Base-by-base conservation (phyloP, 2,797 vertebrate genomes). In the Perodicticus potto region DNA sequence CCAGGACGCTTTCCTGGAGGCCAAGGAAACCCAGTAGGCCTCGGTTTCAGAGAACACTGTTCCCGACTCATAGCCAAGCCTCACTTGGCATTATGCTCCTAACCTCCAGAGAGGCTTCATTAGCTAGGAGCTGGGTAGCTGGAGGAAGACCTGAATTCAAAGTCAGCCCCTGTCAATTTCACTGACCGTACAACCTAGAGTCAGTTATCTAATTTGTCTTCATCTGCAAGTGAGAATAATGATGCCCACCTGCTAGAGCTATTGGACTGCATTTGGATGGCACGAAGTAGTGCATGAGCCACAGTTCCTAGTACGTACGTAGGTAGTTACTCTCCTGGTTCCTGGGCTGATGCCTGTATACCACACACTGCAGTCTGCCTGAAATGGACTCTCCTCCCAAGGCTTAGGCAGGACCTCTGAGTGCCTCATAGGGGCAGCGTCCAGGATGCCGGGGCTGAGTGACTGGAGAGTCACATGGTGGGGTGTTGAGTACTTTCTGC, bases 301-400 rank as follows among this genome's bases (percentile, higher is more conserved):
- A 49, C 43, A 19, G 25, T 40, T 22, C 45, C 37, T 0, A 22
- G 59, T 32, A 1, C 27, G 1, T 10, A 16, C 3, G 40, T 40
- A 40, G 25, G 11, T 7, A 34, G 73, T 55, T 6, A 2, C 43
- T 7, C 40, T 88, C 53, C 23, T 27, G 3, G 27, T 14, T 20
- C 49, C 72, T 40, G 16, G 20, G 69, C 57, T 14, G 5, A 2
- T 0, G 0, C 19, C 80, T n/a, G 0, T 7, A 3, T 7, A 0
- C 2, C 29, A 27, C 16, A 1, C 45, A 9, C 25, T 34, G 8
- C n/a, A 5, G 32, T 88, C 61, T 78, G 10, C 57, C 82, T 87
- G 72, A 19, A 63, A 43, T 7, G 16, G 7, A 13, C 27, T 63
- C 22, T 86, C 49, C 29, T 84, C 61, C 40, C 20, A 27, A 40